A percentile compares a stretch with the other conserved stretches of the same genome.
phyloP scores from a whole-genome alignment of 2,888 invertebrate genomes.

The Dynastes grantii region DNA sequence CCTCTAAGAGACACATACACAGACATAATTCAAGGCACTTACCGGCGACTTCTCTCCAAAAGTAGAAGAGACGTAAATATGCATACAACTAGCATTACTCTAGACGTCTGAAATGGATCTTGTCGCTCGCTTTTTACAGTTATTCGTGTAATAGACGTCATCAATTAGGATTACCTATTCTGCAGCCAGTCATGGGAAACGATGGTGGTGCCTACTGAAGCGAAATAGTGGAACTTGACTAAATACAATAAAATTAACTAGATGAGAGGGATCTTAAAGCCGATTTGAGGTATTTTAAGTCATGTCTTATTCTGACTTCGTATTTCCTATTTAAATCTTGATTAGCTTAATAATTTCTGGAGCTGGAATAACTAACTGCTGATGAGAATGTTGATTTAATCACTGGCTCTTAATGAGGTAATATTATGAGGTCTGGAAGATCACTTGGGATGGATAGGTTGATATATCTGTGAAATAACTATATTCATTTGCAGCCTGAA shows the following conservation, averaged over 20 bases:
- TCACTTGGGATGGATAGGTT: too few species aligned
- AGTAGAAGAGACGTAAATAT: neutral
- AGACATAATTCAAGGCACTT: slow-evolving; percentile 8
- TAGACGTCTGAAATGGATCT: slow-evolving; percentile 29
- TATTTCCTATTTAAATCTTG: too few species aligned
- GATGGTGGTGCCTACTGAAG: slow-evolving; percentile 11
- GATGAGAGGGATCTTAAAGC: too few species aligned
- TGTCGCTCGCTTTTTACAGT: slow-evolving; percentile 34
- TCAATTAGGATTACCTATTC: slow-evolving; percentile 44
- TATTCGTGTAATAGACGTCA: slow-evolving; percentile 30
- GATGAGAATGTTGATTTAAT: too few species aligned
- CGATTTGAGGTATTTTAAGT: too few species aligned
- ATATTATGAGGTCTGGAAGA: too few species aligned
- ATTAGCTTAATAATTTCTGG: too few species aligned
- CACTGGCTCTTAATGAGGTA: too few species aligned
- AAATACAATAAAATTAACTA: neutral
- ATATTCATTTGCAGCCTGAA: too few species aligned
- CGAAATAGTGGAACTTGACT: neutral
- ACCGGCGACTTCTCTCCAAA: neutral
- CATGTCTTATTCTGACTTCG: too few species aligned
- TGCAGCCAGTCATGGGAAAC: slow-evolving; percentile 3
- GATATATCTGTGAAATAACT: too few species aligned
- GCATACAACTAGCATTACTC: slow-evolving; percentile 11
- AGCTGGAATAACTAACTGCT: too few species aligned
- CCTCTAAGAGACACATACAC: neutral